Evolutionary conservation across 2,888 invertebrate species (phyloP).

Genomic region (Smittia aterrima): DNA sequence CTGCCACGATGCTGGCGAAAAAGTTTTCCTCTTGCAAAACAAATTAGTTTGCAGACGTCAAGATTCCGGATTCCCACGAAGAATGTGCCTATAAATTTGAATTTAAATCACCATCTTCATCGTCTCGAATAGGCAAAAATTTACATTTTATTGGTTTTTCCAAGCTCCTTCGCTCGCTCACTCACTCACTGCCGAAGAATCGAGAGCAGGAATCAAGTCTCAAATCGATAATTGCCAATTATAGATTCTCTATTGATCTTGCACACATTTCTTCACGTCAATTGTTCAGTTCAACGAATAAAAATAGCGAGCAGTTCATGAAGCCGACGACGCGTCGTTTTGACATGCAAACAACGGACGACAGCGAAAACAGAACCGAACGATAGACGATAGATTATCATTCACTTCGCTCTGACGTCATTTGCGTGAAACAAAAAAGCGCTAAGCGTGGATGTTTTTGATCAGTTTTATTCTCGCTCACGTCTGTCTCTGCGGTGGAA

Average conservation of each 20-base stretch:
- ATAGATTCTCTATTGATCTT: neutral
- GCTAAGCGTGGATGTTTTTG: neutral
- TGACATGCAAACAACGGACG: too few relatives aligned
- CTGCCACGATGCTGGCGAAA: neutral
- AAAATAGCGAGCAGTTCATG: neutral
- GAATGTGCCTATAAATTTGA: constrained; percentile 2
- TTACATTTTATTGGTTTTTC: neutral
- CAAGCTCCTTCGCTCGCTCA: neutral
- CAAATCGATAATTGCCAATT: constrained; percentile 11
- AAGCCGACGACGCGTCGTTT: too few relatives aligned
- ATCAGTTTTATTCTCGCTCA: constrained; percentile 2
- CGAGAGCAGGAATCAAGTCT: neutral
- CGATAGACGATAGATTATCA: neutral
- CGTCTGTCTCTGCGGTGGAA: neutral
- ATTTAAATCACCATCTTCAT: neutral
- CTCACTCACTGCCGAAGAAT: neutral
- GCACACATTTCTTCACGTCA: neutral
- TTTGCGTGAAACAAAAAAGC: neutral
- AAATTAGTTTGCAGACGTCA: neutral
- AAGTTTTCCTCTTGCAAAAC: neutral
- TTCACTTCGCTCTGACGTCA: neutral
- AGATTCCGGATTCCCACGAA: neutral
- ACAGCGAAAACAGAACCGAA: too few relatives aligned
- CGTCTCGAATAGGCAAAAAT: neutral
- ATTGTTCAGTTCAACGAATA: neutral